Evolutionary conservation across 2,888 invertebrate genomes (phyloP).

Genomic region (Dryomyza anilis): DNA sequence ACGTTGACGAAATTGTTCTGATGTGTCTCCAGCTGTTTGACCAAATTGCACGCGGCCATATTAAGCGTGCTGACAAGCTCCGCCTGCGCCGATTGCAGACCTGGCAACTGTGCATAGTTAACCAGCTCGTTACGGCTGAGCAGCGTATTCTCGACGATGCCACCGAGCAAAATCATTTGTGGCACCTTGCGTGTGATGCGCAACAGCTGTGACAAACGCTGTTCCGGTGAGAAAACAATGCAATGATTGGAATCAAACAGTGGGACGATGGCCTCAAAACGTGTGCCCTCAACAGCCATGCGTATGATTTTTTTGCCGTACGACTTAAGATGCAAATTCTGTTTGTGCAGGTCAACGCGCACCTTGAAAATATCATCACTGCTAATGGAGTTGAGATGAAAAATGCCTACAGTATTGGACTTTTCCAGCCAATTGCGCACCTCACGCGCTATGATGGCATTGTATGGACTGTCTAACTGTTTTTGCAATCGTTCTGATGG

Average conservation of each 20-base stretch:
- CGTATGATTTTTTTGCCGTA: constrained; percentile 71
- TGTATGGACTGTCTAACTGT: constrained; percentile 72
- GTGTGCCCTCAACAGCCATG: constrained; percentile 71
- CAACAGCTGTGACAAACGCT: constrained; percentile 67
- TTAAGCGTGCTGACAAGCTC: constrained; percentile 73
- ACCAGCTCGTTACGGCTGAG: constrained; percentile 73
- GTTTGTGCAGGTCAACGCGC: constrained; percentile 67
- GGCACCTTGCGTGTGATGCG: constrained; percentile 74
- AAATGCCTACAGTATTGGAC: constrained; percentile 74
- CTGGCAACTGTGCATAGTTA: constrained; percentile 70
- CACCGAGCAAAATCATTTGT: constrained; percentile 75
- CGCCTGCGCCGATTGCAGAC: constrained; percentile 69
- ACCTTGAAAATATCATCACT: constrained; percentile 70
- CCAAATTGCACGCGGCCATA: constrained; percentile 69
- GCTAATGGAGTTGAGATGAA: constrained; percentile 75
- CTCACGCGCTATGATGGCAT: constrained; percentile 74
- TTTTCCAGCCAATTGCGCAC: constrained; percentile 72
- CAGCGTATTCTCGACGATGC: constrained; percentile 73
- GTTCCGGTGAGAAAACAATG: constrained; percentile 73
- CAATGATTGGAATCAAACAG: constrained; percentile 70
- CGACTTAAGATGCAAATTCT: constrained; percentile 72
- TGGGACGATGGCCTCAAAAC: constrained; percentile 70
- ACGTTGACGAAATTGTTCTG: constrained; percentile 72
- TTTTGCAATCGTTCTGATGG: constrained; percentile 33
- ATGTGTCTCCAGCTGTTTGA: constrained; percentile 70